These are phyloP conservation scores for Clepsis dumicolana DNA, from an alignment of 2,888 invertebrate genomes.

Conservation along the genomic window DNA sequence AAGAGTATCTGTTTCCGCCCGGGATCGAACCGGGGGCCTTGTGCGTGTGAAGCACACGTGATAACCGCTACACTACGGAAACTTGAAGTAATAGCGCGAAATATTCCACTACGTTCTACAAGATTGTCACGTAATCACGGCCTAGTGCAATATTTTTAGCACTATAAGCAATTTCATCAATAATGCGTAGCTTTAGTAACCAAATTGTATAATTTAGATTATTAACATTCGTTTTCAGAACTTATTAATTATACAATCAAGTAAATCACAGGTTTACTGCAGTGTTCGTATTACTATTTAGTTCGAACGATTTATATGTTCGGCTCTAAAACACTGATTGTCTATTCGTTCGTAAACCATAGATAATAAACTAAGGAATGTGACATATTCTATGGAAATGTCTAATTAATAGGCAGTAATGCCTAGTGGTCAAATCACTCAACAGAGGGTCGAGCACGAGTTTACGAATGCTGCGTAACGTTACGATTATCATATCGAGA, in stretches of 20 bases:
- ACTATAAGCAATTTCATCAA: neutral
- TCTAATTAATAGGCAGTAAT: neutral
- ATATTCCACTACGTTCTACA: neutral
- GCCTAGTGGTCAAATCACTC: too few species aligned
- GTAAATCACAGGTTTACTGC: neutral
- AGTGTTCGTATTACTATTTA: neutral
- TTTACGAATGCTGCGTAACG: too few species aligned
- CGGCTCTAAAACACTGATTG: neutral
- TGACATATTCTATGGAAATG: neutral
- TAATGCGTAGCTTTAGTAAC: neutral
- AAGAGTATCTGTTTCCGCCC: constrained; percentile 85
- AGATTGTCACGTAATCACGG: neutral
- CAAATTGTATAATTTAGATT: too few species aligned
- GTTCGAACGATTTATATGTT: neutral
- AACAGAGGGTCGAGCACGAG: too few species aligned
- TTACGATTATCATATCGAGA: too few species aligned
- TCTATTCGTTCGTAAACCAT: neutral
- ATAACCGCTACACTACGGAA: constrained; percentile 93
- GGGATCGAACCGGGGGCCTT: constrained; percentile 90
- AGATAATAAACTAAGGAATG: neutral
- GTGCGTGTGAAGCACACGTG: constrained; percentile 93
- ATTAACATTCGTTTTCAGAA: neutral
- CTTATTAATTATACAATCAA: constrained; percentile 3
- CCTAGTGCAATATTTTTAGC: neutral
- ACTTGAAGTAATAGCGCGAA: constrained; percentile 54